Percentiles rank a stretch among this genome's conserved stretches.
phyloP scores from a whole-genome alignment of 2,888 invertebrate species.

The Trichogramma evanescens region DNA sequence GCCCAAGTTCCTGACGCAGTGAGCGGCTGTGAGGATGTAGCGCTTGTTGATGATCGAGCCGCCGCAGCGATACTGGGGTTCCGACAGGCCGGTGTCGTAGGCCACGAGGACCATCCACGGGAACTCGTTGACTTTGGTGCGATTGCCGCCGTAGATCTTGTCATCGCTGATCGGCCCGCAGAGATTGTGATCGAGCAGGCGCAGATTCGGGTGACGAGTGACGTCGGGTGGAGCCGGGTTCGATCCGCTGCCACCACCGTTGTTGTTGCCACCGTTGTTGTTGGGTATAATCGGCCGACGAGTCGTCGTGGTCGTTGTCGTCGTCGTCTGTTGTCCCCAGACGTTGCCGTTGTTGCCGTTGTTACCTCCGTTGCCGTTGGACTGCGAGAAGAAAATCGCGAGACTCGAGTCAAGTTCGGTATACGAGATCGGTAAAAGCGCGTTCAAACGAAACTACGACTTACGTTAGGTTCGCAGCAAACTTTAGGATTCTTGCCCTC shows the following conservation, averaged over 20 bases:
- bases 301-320: not conserved
- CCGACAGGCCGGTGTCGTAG: conserved; percentile 45
- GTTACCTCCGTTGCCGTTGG: not conserved
- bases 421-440: no score
- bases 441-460: not conserved
- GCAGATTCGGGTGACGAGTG: conserved; percentile 42
- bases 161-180: conserved; percentile 56
- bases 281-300: not conserved
- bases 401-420: not conserved
- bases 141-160: conserved; percentile 58
- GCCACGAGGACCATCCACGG: conserved; percentile 73
- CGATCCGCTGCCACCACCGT: conserved; percentile 2
- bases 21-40: conserved; percentile 56
- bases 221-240: conserved; percentile 39
- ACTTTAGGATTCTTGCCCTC: conserved; percentile 56
- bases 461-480: conserved; percentile 45
- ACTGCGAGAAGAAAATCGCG: not conserved
- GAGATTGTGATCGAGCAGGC: conserved; percentile 39
- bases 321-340: no score
- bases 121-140: conserved; percentile 58
- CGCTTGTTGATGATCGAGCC: conserved; percentile 52
- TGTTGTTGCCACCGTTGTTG: not conserved
- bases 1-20: conserved; percentile 48
- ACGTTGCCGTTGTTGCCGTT: not conserved
- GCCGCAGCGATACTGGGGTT: conserved; percentile 36